Base-by-base conservation (phyloP, 2,797 vertebrate species). In the Enteromius viviparus region DNA sequence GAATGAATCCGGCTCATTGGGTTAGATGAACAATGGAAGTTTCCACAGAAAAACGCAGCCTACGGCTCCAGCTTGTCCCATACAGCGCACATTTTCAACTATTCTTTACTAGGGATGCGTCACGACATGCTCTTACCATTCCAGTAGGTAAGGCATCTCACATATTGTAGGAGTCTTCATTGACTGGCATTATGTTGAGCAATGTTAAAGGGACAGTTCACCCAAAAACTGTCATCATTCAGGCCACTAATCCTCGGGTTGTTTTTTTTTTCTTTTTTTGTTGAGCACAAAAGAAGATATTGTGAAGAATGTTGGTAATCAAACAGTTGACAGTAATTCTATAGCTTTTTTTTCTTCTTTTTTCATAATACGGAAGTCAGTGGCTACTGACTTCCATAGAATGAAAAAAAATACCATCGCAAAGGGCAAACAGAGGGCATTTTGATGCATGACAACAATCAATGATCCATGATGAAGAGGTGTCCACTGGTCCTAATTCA, bases 21-120 rank as follows among this genome's bases (percentile, higher is more conserved):
- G 26, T 68, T 65, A 55, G 80, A 32, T 55, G n/a, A n/a, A 23
- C 9, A 32, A 65, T 53, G 53, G 58, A 88, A 70, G 75, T 66
- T 87, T 87, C 81, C 84, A 82, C 19, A 65, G 70, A 58, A 68
- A 66, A 78, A 85, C 80, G 82, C 72, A 42, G 32, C 68, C 19
- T 6, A n/a, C 15, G 72, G 47, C 23, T 37, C 37, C 34, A 80
- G 87, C 55, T 55, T 2, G 34, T 9, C 29, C 58, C 42, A 29
- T 81, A 40, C 5, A 40, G 69, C 14, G n/a, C 10, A 3, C 4
- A 6, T 1, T 26, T 53, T 51, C n/a, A 32, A 34, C 23, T 58
- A 7, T 21, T 2, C 23, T 80, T 45, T 29, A 51, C 3, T 0
- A 19, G 14, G 0, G 23, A 12, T 5, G 37, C 17, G 1, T 26